Conservation (phyloP, 1,140 invertebrate species). For the Halesus radiatus region DNA sequence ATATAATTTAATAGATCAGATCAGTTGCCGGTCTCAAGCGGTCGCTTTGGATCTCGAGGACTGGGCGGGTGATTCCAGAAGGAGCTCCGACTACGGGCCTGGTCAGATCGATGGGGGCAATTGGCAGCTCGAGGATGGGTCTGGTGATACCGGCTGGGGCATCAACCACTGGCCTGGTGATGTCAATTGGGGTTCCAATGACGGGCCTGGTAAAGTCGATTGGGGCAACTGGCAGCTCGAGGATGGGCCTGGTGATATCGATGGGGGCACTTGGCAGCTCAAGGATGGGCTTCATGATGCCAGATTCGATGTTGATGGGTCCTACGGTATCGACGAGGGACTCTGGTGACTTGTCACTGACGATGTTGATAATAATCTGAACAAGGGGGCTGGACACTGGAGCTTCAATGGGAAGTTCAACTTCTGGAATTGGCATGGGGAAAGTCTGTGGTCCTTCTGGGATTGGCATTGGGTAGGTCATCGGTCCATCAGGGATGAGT, state of each 20-base stretch:
- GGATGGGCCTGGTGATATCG: not conserved
- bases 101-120: not conserved
- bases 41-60: not conserved
- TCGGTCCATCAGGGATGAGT: not conserved
- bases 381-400: slow-evolving; percentile 4
- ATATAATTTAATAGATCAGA: not conserved
- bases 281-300: not conserved
- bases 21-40: not conserved
- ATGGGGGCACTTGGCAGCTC: not conserved
- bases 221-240: not conserved
- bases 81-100: not conserved
- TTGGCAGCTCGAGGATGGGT: not conserved
- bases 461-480: not conserved
- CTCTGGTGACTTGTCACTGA: slow-evolving; percentile 2
- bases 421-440: slow-evolving; percentile 1
- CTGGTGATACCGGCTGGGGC: not conserved
- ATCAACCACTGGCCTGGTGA: not conserved
- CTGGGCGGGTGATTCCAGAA: not conserved
- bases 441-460: not conserved
- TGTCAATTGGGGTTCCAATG: not conserved
- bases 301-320: slow-evolving; percentile 1
- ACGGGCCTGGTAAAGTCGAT: not conserved
- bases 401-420: not conserved
- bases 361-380: slow-evolving; percentile 27
- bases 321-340: slow-evolving; percentile 11